These are phyloP conservation scores for Orius insidiosus DNA, from an alignment of 1,140 invertebrate species.

Conservation along the genomic window DNA sequence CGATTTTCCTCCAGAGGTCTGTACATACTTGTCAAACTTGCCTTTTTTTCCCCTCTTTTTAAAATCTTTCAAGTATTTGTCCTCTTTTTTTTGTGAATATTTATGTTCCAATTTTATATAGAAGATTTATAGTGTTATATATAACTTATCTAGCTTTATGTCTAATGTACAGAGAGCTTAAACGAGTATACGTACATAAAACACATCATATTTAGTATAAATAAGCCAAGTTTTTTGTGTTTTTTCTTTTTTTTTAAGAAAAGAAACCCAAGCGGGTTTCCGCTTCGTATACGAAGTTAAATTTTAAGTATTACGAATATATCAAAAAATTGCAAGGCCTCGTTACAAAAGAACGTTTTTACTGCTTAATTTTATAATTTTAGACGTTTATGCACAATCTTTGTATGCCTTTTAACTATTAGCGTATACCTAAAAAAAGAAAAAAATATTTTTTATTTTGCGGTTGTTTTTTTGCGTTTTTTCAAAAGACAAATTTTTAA, in stretches of 20 bases:
- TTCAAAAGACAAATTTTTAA: too few species aligned
- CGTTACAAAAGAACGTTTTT: slow-evolving; percentile 16
- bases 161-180: slow-evolving; percentile 18
- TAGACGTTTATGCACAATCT: slow-evolving; percentile 17
- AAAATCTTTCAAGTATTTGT: not conserved
- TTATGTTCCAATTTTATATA: slow-evolving; percentile 14
- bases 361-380: slow-evolving; percentile 18
- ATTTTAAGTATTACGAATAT: slow-evolving; percentile 16
- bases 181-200: slow-evolving; percentile 18
- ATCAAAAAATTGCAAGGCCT: slow-evolving; percentile 12
- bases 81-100: slow-evolving; percentile 14
- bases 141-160: slow-evolving; percentile 16
- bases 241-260: slow-evolving; percentile 9
- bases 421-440: slow-evolving; percentile 1
- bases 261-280: slow-evolving; percentile 1
- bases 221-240: slow-evolving; percentile 16
- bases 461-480: too few species aligned
- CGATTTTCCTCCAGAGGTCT: too few species aligned
- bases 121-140: slow-evolving; percentile 12
- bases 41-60: too few species aligned
- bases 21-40: too few species aligned
- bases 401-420: slow-evolving; percentile 17
- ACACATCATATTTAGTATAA: slow-evolving; percentile 17
- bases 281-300: slow-evolving; percentile 18
- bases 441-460: too few species aligned